A percentile compares a stretch with the other conserved stretches of the same genome.
Conservation (phyloP, 2,888 invertebrate genomes). For the Meiosimyza platycephala region DNA sequence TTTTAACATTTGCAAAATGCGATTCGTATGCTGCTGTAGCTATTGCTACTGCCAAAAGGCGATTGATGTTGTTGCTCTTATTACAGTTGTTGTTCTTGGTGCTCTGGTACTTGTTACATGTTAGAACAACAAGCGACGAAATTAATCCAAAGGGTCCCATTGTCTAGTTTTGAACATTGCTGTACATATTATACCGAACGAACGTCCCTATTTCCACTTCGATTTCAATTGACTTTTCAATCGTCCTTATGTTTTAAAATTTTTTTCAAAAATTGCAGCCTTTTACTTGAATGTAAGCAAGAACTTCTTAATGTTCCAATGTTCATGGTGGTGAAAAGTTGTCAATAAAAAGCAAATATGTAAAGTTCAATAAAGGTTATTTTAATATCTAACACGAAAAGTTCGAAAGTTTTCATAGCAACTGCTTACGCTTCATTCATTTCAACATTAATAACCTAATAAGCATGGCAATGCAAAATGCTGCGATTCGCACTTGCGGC, state of each 20-base stretch:
- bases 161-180: slow-evolving; percentile 19
- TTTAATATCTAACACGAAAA: no score
- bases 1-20: slow-evolving; percentile 58
- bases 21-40: slow-evolving; percentile 45
- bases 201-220: background rate
- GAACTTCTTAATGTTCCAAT: no score
- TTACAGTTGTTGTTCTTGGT: slow-evolving; percentile 4
- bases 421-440: no score
- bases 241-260: background rate
- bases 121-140: slow-evolving; percentile 26
- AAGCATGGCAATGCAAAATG: no score
- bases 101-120: slow-evolving; percentile 11
- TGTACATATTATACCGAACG: background rate
- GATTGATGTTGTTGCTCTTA: slow-evolving; percentile 8
- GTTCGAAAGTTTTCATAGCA: no score
- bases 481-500: no score
- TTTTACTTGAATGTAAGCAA: no score
- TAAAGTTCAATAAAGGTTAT: no score
- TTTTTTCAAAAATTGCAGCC: background rate
- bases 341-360: no score
- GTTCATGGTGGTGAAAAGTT: no score
- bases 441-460: no score
- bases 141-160: slow-evolving; percentile 40
- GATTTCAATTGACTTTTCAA: background rate
- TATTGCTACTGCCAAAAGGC: background rate